These are phyloP conservation scores for Gerris lacustris DNA, from an alignment of 2,888 invertebrate species.

Conservation along the genomic window DNA sequence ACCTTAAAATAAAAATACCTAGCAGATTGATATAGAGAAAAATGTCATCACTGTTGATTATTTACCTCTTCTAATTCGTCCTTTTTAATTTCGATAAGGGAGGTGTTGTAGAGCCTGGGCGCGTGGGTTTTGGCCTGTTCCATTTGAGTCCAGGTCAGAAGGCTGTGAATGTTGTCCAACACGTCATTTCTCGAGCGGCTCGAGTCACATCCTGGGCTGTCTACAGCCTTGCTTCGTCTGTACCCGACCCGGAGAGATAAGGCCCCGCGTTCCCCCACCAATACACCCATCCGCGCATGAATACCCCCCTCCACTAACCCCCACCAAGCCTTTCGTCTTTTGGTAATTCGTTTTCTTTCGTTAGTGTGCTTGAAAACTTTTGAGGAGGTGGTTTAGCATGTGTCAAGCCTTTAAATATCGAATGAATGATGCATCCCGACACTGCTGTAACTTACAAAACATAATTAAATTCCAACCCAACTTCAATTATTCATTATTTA, in stretches of 20 bases:
- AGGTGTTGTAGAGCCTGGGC: slow-evolving; percentile 68
- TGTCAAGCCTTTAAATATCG: too few species aligned
- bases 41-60: neutral
- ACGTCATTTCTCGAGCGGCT: neutral
- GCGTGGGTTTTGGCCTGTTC: slow-evolving; percentile 38
- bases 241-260: neutral
- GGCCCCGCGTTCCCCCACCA: neutral
- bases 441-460: too few species aligned
- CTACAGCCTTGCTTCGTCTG: neutral
- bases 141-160: slow-evolving; percentile 32
- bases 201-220: slow-evolving; percentile 5
- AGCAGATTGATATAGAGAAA: neutral
- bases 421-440: too few species aligned
- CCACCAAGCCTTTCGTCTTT: neutral
- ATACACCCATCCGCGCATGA: neutral
- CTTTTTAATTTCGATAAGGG: slow-evolving; percentile 66
- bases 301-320: neutral
- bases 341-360: too few species aligned
- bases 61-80: slow-evolving; percentile 84
- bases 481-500: too few species aligned
- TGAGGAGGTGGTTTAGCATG: too few species aligned
- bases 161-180: neutral
- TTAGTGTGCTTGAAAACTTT: too few species aligned
- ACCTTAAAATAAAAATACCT: neutral
- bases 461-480: too few species aligned